Evolutionary conservation across 53 echinoderm and acorn worm species (phyloP).

Genomic region (Holothuria leucospilota): DNA sequence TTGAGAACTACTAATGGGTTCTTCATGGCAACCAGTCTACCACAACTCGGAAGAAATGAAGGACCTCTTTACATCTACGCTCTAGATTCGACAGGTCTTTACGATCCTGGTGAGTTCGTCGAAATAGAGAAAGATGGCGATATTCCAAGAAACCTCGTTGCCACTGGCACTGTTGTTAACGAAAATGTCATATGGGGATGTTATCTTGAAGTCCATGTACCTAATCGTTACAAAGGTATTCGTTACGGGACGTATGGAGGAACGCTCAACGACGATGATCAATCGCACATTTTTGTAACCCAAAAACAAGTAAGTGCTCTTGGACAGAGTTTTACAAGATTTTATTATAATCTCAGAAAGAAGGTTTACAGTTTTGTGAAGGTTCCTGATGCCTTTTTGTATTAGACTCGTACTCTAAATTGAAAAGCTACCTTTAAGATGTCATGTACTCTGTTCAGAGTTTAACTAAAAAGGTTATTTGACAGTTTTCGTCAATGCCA

Average conservation of each 20-base stretch:
- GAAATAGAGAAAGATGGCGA: slow-evolving; percentile 10
- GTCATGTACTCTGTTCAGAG: no score
- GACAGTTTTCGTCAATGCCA: no score
- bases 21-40: neutral
- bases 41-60: neutral
- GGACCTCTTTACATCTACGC: neutral
- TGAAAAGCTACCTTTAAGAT: no score
- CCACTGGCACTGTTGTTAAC: neutral
- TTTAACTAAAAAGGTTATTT: no score
- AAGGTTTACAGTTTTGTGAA: no score
- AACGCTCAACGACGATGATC: neutral
- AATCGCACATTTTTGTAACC: no score
- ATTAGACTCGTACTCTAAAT: no score
- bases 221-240: slow-evolving; percentile 3
- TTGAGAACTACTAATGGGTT: neutral
- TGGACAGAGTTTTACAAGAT: no score
- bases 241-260: neutral
- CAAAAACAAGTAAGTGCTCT: no score
- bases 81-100: neutral
- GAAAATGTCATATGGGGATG: neutral
- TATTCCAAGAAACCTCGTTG: neutral
- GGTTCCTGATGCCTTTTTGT: no score
- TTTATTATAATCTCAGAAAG: no score
- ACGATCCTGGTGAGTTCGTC: neutral
- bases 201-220: neutral